Evolutionary conservation across 2,113 vertebrate genomes (phyloP).

Genomic region (Connochaetes taurinus): DNA sequence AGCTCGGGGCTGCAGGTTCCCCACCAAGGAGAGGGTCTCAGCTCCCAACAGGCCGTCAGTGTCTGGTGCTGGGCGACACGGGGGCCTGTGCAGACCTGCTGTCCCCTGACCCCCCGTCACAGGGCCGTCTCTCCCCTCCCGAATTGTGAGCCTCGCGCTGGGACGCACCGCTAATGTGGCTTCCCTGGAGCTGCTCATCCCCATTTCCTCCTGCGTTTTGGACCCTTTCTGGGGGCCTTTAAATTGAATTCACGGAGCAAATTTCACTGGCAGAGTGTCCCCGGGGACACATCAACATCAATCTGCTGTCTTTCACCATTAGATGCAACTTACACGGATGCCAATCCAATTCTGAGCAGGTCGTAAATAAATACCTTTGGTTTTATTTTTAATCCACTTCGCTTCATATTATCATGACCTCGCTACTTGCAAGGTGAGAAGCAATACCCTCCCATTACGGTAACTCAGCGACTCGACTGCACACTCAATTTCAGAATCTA

Average conservation of each 20-base stretch:
- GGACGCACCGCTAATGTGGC: neutral
- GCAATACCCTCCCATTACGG: conserved; percentile 68
- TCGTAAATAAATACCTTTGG: conserved; percentile 63
- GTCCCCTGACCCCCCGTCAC: neutral
- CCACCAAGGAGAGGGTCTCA: neutral
- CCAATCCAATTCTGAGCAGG: conserved; percentile 59
- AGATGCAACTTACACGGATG: conserved; percentile 44
- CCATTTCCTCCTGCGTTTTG: conserved; percentile 8
- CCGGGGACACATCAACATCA: neutral
- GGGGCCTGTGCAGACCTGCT: neutral
- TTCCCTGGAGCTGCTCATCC: neutral
- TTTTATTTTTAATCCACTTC: conserved; percentile 76
- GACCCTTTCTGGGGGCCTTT: conserved; percentile 46
- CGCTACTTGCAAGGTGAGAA: conserved; percentile 63
- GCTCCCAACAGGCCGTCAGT: fast-evolving
- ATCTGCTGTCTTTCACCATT: conserved; percentile 35
- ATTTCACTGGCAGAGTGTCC: conserved; percentile 14
- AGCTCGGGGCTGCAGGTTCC: fast-evolving
- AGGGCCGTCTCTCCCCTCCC: neutral
- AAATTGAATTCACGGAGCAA: conserved; percentile 43
- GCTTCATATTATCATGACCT: conserved; percentile 70
- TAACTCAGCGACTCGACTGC: conserved; percentile 10
- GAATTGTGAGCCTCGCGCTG: fast-evolving
- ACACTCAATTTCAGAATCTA: conserved; percentile 82
- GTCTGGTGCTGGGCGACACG: fast-evolving